A percentile compares a stretch with the other conserved stretches of the same genome.
These are phyloP conservation scores for Otus sunia DNA, from an alignment of 2,113 vertebrate genomes.

Conservation along the genomic window DNA sequence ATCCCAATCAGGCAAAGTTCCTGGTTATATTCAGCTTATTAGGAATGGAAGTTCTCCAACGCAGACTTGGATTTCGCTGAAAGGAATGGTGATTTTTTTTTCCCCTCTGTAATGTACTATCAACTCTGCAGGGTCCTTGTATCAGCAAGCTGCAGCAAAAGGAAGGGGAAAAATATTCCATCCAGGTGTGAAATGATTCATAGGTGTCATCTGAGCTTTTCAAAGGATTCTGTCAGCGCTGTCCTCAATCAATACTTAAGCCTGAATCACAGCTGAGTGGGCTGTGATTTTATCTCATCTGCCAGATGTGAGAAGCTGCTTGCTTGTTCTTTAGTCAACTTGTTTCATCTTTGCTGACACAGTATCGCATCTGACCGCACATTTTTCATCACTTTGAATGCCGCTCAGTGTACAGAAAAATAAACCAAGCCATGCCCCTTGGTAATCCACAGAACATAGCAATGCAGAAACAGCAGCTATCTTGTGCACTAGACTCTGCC, in stretches of 20 bases:
- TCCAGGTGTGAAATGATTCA: conserved; percentile 70
- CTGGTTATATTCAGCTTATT: not conserved
- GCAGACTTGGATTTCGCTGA: not conserved
- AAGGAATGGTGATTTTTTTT: not conserved
- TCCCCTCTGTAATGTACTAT: not conserved
- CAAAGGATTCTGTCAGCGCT: conserved; percentile 18
- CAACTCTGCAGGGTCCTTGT: not conserved
- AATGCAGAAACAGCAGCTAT: not conserved
- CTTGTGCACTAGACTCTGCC: conserved; percentile 79
- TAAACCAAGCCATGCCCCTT: not conserved
- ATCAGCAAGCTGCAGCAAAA: conserved; percentile 44
- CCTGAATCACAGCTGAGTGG: conserved; percentile 3
- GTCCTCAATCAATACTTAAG: conserved; percentile 46
- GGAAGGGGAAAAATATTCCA: conserved; percentile 16
- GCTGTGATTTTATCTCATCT: conserved; percentile 49
- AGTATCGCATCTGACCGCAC: not conserved
- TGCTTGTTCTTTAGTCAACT: conserved; percentile 30
- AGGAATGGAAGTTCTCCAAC: not conserved
- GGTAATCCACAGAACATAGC: not conserved
- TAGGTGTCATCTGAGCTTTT: conserved; percentile 63
- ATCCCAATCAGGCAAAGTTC: not conserved
- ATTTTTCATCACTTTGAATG: not conserved
- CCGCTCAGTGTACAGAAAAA: conserved; percentile 4
- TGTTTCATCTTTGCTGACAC: conserved; percentile 37
- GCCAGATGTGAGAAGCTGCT: conserved; percentile 31